A percentile compares a stretch with the other conserved stretches of the same genome.
Conservation (phyloP, 2,888 invertebrate genomes). For the Ptycholaimellus sp. region DNA sequence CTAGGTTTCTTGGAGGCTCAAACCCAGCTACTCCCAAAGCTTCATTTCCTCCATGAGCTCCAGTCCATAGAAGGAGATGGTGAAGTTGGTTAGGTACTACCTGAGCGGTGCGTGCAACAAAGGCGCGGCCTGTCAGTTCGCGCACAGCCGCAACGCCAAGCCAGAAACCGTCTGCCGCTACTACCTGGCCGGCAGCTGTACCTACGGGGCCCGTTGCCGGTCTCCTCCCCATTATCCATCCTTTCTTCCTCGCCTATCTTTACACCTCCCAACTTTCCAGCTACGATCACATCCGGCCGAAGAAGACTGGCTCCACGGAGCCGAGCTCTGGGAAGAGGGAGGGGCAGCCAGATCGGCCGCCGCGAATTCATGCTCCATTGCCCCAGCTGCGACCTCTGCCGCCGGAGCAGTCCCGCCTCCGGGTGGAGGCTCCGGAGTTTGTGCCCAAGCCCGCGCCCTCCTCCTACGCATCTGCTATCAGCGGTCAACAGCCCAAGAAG, state of each 20-base stretch:
- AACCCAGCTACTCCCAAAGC: too few relatives aligned
- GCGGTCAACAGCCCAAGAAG: too few relatives aligned
- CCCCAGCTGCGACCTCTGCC: background rate
- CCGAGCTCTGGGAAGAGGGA: background rate
- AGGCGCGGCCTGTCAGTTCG: too few relatives aligned
- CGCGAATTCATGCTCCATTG: background rate
- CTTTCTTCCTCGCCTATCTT: background rate
- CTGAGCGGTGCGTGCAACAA: too few relatives aligned
- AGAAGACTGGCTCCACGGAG: too few relatives aligned
- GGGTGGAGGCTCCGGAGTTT: background rate
- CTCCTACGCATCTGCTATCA: too few relatives aligned
- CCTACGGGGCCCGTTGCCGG: background rate
- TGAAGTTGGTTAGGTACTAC: too few relatives aligned
- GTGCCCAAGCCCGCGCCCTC: background rate
- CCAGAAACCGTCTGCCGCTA: conserved; percentile 13
- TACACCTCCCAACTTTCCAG: conserved; percentile 1
- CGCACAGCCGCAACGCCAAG: conserved; percentile 6
- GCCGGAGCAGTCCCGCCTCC: background rate
- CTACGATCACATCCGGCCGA: conserved; percentile 9
- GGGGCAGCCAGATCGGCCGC: background rate
- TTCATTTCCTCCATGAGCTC: too few relatives aligned
- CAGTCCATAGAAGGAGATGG: too few relatives aligned
- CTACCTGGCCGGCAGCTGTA: conserved; percentile 13
- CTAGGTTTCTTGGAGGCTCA: too few relatives aligned
- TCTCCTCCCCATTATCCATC: background rate